phyloP scores from a whole-genome alignment of 2,113 vertebrate genomes.

The Cynocephalus volans region DNA sequence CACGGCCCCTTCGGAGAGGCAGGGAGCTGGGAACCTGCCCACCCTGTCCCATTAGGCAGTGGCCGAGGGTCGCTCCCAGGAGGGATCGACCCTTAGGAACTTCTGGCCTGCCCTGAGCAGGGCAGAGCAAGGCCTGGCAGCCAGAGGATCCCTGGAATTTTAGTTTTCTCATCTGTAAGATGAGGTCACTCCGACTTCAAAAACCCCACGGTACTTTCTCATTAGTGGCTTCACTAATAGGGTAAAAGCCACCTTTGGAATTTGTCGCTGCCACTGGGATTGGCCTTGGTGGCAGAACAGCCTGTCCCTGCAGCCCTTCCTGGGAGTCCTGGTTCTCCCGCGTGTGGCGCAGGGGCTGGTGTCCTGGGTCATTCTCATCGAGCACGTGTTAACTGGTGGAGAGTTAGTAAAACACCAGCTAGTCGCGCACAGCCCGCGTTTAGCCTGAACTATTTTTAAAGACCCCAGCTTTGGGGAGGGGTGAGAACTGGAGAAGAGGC shows the following conservation, averaged over 20 bases:
- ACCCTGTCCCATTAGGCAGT: too few species aligned
- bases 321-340: background rate
- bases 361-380: too few species aligned
- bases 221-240: background rate
- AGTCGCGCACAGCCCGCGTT: background rate
- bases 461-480: background rate
- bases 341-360: too few species aligned
- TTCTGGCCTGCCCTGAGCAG: too few species aligned
- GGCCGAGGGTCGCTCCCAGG: too few species aligned
- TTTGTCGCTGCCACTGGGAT: background rate
- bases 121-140: too few species aligned
- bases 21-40: too few species aligned
- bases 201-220: background rate
- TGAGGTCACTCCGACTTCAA: background rate
- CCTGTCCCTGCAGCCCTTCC: background rate
- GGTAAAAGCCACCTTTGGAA: background rate
- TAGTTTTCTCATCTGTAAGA: background rate
- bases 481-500: background rate
- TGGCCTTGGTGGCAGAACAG: background rate
- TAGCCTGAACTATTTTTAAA: background rate
- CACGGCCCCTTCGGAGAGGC: too few species aligned
- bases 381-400: too few species aligned
- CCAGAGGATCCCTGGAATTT: background rate
- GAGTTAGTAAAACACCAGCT: background rate
- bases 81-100: too few species aligned